phyloP scores from a whole-genome alignment of 2,888 invertebrate genomes.

The Tribolium freemani region DNA sequence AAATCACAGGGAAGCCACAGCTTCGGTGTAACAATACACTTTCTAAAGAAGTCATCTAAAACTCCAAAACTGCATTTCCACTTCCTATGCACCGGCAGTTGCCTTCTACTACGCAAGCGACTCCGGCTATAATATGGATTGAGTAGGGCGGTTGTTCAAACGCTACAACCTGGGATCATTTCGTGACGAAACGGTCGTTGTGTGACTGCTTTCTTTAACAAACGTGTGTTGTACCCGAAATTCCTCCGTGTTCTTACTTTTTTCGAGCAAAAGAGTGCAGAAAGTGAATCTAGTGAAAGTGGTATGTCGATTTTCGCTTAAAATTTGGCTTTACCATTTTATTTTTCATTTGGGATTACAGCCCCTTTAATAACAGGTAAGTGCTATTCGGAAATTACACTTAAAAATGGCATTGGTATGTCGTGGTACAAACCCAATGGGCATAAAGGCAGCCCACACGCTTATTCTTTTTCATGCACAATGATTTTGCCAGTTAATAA shows the following conservation, averaged over 20 bases:
- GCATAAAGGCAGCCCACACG: neutral
- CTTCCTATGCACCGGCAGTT: slow-evolving; percentile 36
- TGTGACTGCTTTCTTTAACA: slow-evolving; percentile 6
- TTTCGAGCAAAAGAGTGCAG: slow-evolving; percentile 1
- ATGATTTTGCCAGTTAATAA: neutral
- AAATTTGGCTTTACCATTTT: neutral
- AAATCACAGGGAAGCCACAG: neutral
- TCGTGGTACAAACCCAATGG: neutral
- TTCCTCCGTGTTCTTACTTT: slow-evolving; percentile 1
- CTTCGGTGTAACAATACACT: neutral
- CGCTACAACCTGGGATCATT: slow-evolving; percentile 49
- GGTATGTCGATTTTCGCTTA: slow-evolving; percentile 6
- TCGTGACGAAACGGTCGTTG: slow-evolving; percentile 31
- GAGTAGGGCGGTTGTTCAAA: slow-evolving; percentile 52
- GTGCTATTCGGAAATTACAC: neutral
- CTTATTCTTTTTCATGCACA: neutral
- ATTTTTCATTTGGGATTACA: slow-evolving; percentile 8
- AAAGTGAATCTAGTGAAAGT: slow-evolving; percentile 24
- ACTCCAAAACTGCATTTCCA: slow-evolving; percentile 37
- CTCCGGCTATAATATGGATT: slow-evolving; percentile 56
- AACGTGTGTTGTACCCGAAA: neutral
- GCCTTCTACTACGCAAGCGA: slow-evolving; percentile 54
- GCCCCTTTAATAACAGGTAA: neutral
- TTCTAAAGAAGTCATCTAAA: neutral
- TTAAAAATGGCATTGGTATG: neutral